Evolutionary conservation across 2,113 vertebrate genomes (phyloP).

Genomic region (Muntiacus reevesi): DNA sequence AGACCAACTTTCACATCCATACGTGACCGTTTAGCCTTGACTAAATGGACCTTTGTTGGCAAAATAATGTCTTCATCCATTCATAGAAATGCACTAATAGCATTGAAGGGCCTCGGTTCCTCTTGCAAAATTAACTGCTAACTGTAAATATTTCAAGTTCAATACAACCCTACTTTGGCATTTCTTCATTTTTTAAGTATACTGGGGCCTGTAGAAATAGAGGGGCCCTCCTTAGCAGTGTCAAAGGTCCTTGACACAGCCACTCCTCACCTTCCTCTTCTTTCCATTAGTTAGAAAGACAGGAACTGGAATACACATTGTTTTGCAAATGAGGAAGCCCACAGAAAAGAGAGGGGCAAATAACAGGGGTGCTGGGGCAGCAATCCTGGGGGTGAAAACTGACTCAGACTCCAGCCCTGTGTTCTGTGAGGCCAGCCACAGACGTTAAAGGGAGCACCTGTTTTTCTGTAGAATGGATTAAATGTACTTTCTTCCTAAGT

Average conservation of each 20-base stretch:
- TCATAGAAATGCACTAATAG: neutral
- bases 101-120: neutral
- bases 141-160: neutral
- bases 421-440: neutral
- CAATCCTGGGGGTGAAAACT: neutral
- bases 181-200: neutral
- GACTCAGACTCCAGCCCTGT: neutral
- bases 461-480: neutral
- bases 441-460: neutral
- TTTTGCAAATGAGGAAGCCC: neutral
- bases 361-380: neutral
- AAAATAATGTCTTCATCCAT: too few species aligned
- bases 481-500: neutral
- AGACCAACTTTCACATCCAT: too few species aligned
- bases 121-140: neutral
- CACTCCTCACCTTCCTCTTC: neutral
- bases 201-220: neutral
- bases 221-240: neutral
- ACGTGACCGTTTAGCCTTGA: too few species aligned
- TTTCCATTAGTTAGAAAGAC: neutral
- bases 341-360: neutral
- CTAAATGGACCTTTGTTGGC: too few species aligned
- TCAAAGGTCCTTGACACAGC: neutral
- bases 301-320: neutral
- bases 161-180: neutral